A percentile compares a stretch with the other conserved stretches of the same genome.
phyloP scores from a whole-genome alignment of 2,888 invertebrate species.

The Mythimna loreyi region DNA sequence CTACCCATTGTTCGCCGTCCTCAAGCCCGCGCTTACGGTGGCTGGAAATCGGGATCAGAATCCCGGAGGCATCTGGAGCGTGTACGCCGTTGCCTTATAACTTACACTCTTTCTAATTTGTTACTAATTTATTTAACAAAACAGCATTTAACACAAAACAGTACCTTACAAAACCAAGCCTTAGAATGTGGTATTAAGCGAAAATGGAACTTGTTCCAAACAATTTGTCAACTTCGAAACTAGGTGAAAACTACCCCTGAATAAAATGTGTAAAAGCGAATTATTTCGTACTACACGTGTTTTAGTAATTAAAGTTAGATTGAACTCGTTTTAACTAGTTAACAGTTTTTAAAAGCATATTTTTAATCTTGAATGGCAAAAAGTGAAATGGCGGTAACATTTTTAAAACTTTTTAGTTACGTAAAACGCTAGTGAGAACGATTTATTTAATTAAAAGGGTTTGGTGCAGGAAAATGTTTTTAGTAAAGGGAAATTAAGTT shows the following conservation, averaged over 20 bases:
- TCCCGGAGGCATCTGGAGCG: too few species aligned
- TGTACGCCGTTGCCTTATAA: too few species aligned
- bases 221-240: slow-evolving; percentile 17
- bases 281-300: slow-evolving; percentile 40
- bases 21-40: too few species aligned
- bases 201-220: slow-evolving; percentile 36
- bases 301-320: slow-evolving; percentile 48
- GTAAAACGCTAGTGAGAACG: not conserved
- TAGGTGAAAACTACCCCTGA: slow-evolving; percentile 12
- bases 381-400: slow-evolving; percentile 13
- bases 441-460: slow-evolving; percentile 1
- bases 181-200: slow-evolving; percentile 20
- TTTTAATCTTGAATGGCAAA: slow-evolving; percentile 25
- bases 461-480: not conserved
- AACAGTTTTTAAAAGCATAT: slow-evolving; percentile 42
- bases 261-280: slow-evolving; percentile 40
- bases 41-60: too few species aligned
- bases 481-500: not conserved
- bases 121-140: too few species aligned
- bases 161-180: not conserved
- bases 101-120: too few species aligned
- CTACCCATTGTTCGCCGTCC: too few species aligned
- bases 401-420: slow-evolving; percentile 5
- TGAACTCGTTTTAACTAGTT: slow-evolving; percentile 40
- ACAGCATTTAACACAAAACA: not conserved